Evolutionary conservation across 1,140 invertebrate species (phyloP), one percentile per base, ranked within the genome.

Genomic region (Amyelois transitella): DNA sequence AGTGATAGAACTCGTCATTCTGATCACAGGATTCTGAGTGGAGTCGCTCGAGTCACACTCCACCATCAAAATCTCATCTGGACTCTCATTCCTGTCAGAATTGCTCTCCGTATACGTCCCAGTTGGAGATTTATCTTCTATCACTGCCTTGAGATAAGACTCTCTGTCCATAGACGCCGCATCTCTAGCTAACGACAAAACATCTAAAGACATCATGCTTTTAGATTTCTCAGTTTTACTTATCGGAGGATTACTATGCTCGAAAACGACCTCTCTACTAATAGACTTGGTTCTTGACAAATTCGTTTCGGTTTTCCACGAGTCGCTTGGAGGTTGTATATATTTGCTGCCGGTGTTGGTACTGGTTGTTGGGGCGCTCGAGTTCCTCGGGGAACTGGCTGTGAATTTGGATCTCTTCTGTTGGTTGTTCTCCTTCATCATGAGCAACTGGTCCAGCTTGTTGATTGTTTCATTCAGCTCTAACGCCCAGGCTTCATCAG

Each of bases 381-480:
- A 72, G 24, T 85, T 84, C 21, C 78, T 72, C 2, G 83, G 78
- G 0, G 78, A 69, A 7, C 66, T 78, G 0, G 66, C 72, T 1
- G 84, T 86, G 51, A 86, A 82, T 25, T 86, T 88, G 1, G 81
- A 85, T 43, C 75, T 68, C 52, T 86, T 86, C 54, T 88, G 85
- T 45, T 89, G 85, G 44, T 89, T 91, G 49, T 88, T 91, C 49
- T 91, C 90, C 51, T 90, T 88, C 81, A 92, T 88, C 88, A 92
- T 87, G 62, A 93, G 85, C 51, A 92, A 77, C 55, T 92, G 91
- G 72, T 93, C 92, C n/a, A 92, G 72, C 61, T 92, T 92, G 49
- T 92, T 91, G 2, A 92, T 92, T 0, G 91, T 92, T 32, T 89
- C 90, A 63, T 91, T 92, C 32, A 92, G 75, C 62, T 92, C 91